These are phyloP conservation scores for Thomomys bottae DNA, from an alignment of 2,113 vertebrate species.

Conservation along the genomic window DNA sequence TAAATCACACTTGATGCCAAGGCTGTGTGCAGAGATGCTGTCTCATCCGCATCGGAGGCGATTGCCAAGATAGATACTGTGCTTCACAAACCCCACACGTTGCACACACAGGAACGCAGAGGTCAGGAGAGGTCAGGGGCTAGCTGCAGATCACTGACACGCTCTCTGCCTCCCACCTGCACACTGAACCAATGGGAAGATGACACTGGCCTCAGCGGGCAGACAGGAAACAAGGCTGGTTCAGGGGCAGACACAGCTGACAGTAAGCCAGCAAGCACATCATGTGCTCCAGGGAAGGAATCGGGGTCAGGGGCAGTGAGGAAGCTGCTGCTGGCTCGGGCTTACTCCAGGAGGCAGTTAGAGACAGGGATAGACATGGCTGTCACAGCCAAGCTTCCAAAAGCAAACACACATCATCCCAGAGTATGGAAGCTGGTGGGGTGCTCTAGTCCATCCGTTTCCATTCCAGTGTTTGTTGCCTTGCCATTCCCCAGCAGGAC, in stretches of 20 bases:
- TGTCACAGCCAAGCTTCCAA: neutral
- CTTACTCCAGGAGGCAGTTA: neutral
- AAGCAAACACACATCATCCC: neutral
- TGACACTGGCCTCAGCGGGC: neutral
- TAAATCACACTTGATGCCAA: neutral
- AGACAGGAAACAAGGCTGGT: neutral
- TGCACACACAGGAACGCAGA: neutral
- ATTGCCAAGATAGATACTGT: neutral
- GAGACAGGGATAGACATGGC: neutral
- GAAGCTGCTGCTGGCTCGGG: neutral
- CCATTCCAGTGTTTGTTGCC: neutral
- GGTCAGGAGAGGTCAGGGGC: neutral
- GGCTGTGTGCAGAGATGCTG: constrained; percentile 9
- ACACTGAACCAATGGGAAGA: neutral
- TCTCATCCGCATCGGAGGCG: constrained; percentile 25
- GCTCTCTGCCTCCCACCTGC: neutral
- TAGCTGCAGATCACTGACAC: neutral
- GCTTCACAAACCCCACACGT: neutral
- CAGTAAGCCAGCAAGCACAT: neutral
- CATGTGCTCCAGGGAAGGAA: neutral
- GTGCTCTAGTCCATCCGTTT: neutral
- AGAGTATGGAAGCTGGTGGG: neutral
- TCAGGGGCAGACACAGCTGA: neutral
- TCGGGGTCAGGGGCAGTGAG: constrained; percentile 9
- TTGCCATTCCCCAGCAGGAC: neutral